Evolutionary conservation across 2,888 invertebrate genomes (phyloP).

Genomic region (Torymus texanus): DNA sequence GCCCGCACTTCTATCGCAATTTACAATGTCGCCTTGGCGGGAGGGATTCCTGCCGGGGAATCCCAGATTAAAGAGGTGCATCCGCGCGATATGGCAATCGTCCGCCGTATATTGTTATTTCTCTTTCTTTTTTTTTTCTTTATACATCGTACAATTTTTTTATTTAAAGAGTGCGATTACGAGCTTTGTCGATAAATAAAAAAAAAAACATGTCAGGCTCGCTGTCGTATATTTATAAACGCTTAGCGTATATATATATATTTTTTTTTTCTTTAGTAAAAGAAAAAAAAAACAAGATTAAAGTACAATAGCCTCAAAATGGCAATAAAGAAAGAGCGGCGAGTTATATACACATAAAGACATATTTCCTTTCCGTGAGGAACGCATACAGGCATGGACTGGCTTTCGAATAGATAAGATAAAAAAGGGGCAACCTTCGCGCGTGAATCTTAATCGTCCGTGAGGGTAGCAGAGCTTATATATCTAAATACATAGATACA

Average conservation of each 20-base stretch:
- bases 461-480: too few relatives aligned
- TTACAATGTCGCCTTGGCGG: neutral
- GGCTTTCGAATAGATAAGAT: constrained; percentile 23
- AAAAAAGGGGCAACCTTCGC: constrained; percentile 22
- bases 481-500: constrained; percentile 10
- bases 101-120: neutral
- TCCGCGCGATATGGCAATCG: neutral
- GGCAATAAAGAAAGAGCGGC: neutral
- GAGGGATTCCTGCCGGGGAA: neutral
- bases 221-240: too few relatives aligned
- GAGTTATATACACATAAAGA: neutral
- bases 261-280: neutral
- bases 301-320: neutral
- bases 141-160: too few relatives aligned
- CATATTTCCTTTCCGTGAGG: constrained; percentile 1
- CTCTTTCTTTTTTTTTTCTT: neutral
- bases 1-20: constrained; percentile 2
- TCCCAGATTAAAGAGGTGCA: neutral
- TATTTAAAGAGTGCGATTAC: too few relatives aligned
- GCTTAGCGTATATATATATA: too few relatives aligned
- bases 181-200: too few relatives aligned
- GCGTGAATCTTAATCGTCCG: constrained; percentile 4
- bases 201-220: too few relatives aligned
- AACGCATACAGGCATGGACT: too few relatives aligned
- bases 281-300: neutral